Conservation (phyloP, 2,888 invertebrate genomes). For the Leistus spinibarbis region DNA sequence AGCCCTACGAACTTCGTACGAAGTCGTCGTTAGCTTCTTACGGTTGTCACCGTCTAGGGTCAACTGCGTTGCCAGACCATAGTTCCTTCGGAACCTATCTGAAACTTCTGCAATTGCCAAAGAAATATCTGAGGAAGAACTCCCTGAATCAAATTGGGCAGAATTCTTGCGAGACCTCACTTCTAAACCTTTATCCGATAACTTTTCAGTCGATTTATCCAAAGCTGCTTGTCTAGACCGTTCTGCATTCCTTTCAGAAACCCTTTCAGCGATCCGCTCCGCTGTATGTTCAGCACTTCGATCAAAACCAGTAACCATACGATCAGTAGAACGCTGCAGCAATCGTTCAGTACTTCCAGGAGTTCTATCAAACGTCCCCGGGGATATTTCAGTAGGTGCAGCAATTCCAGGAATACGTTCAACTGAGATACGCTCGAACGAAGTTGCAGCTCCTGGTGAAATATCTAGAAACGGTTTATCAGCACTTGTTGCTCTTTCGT, state of each 20-base stretch:
- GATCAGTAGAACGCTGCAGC: neutral
- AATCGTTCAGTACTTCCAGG: neutral
- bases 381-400: constrained; percentile 18
- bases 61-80: constrained; percentile 69
- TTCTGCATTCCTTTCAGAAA: constrained; percentile 54
- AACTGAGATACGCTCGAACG: neutral
- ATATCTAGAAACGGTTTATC: neutral
- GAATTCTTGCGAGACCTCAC: constrained; percentile 69
- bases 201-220: neutral
- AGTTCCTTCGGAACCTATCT: constrained; percentile 67
- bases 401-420: neutral
- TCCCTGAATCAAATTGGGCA: constrained; percentile 70
- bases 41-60: constrained; percentile 66
- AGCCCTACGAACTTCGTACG: constrained; percentile 53
- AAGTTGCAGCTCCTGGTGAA: neutral
- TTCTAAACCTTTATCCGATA: constrained; percentile 18
- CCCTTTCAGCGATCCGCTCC: constrained; percentile 51
- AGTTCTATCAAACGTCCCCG: constrained; percentile 12
- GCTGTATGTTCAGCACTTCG: neutral
- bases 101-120: constrained; percentile 61
- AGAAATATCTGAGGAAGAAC: constrained; percentile 78
- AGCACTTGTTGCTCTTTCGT: neutral
- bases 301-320: constrained; percentile 15
- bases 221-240: constrained; percentile 47
- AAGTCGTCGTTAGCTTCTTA: constrained; percentile 53